A percentile compares a stretch with the other conserved stretches of the same genome.
These are phyloP conservation scores for Gila orcuttii DNA, from an alignment of 2,113 vertebrate genomes.

Conservation along the genomic window DNA sequence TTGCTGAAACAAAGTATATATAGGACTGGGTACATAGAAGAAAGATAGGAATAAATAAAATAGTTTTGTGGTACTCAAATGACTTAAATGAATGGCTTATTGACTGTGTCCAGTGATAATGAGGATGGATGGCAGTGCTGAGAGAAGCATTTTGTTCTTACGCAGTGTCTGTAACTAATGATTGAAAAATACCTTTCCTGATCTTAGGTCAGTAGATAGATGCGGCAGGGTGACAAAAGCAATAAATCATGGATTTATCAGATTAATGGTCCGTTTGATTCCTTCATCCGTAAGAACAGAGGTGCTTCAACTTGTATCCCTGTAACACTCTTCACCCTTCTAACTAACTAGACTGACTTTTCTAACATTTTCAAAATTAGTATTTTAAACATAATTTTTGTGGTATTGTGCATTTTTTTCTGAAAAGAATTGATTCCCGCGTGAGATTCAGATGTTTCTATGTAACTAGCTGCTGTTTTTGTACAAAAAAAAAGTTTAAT, in stretches of 20 bases:
- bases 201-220: conserved; percentile 34
- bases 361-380: too few relatives aligned
- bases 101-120: conserved; percentile 29
- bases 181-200: conserved; percentile 23
- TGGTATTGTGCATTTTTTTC: too few relatives aligned
- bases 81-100: background rate
- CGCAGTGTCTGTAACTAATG: conserved; percentile 22
- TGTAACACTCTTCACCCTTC: background rate
- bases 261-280: conserved; percentile 36
- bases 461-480: too few relatives aligned
- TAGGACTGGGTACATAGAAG: background rate
- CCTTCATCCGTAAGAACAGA: background rate
- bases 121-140: conserved; percentile 24
- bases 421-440: too few relatives aligned
- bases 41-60: background rate
- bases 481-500: too few relatives aligned
- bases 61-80: background rate
- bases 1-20: background rate
- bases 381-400: too few relatives aligned
- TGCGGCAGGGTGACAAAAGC: conserved; percentile 24
- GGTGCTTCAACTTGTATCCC: background rate
- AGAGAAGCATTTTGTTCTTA: conserved; percentile 9
- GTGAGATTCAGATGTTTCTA: too few relatives aligned
- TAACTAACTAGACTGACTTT: too few relatives aligned
- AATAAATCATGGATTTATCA: conserved; percentile 44